These are phyloP conservation scores for Dreissena rostriformis DNA, from an alignment of 1,140 invertebrate genomes.

Conservation along the genomic window DNA sequence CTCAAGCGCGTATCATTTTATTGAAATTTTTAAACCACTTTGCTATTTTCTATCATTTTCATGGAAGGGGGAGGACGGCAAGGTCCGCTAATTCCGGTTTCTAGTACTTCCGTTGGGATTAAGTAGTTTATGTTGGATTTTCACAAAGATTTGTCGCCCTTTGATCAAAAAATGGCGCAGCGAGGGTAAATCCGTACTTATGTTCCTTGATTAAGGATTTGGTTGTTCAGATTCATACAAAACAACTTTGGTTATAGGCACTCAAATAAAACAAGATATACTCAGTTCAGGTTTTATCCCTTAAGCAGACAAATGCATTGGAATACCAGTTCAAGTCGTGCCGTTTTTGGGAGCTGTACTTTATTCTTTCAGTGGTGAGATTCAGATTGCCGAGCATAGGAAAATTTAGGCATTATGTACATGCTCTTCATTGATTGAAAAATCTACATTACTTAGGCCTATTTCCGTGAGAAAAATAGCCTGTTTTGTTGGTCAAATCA, in stretches of 20 bases:
- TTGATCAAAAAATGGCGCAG: conserved; percentile 30
- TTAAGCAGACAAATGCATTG: conserved; percentile 17
- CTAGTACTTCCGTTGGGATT: conserved; percentile 38
- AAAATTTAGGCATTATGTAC: not conserved
- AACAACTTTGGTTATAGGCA: not conserved
- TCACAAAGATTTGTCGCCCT: conserved; percentile 36
- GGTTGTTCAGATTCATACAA: not conserved
- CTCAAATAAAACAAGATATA: conserved; percentile 23
- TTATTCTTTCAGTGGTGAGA: not conserved
- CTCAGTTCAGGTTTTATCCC: conserved; percentile 34
- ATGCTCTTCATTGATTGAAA: not conserved
- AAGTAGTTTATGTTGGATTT: conserved; percentile 7
- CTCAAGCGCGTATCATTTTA: conserved; percentile 35
- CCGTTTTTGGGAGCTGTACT: conserved; percentile 18
- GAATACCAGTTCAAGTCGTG: conserved; percentile 23
- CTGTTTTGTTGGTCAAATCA: conserved; percentile 15
- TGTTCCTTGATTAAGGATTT: conserved; percentile 52
- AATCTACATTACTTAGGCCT: not conserved
- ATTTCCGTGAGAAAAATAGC: conserved; percentile 8
- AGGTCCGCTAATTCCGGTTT: conserved; percentile 7
- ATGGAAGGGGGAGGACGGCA: not conserved
- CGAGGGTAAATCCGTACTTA: conserved; percentile 17
- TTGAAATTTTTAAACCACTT: conserved; percentile 20
- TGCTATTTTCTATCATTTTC: conserved; percentile 39
- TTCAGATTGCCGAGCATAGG: not conserved